Percentiles rank a stretch among this genome's conserved stretches.
Conservation (phyloP, 1,140 invertebrate genomes). For the Pentalonia nigronervosa region DNA sequence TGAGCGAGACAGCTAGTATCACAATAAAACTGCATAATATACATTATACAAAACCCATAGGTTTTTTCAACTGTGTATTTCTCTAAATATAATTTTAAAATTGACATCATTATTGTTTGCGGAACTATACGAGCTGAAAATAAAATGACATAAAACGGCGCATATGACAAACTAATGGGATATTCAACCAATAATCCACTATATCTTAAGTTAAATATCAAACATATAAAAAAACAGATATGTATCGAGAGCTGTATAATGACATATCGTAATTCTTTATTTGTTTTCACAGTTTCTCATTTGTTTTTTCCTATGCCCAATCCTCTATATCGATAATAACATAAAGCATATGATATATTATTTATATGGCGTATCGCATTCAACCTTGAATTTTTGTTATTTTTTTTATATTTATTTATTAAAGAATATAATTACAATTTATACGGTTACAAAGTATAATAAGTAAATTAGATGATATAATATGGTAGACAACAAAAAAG, state of each 20-base stretch:
- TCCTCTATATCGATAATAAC: no score
- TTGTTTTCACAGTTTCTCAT: neutral
- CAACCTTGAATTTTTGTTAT: no score
- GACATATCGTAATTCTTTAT: neutral
- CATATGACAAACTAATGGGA: neutral
- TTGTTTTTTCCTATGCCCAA: neutral
- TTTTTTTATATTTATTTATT: no score
- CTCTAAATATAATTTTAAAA: neutral
- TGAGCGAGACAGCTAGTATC: no score
- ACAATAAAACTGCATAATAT: neutral
- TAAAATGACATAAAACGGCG: neutral
- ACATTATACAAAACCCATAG: neutral
- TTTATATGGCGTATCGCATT: no score
- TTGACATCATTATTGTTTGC: neutral
- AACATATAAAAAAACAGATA: neutral
- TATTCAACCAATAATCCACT: neutral
- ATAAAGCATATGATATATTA: no score
- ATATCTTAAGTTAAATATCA: neutral
- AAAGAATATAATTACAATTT: no score
- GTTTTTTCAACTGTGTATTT: neutral
- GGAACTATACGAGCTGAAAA: neutral
- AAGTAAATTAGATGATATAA: no score
- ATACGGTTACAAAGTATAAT: no score
- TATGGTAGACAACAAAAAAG: no score
- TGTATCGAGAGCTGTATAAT: neutral